phyloP scores from a whole-genome alignment of 1,140 invertebrate genomes.

The Solenopsis invicta region DNA sequence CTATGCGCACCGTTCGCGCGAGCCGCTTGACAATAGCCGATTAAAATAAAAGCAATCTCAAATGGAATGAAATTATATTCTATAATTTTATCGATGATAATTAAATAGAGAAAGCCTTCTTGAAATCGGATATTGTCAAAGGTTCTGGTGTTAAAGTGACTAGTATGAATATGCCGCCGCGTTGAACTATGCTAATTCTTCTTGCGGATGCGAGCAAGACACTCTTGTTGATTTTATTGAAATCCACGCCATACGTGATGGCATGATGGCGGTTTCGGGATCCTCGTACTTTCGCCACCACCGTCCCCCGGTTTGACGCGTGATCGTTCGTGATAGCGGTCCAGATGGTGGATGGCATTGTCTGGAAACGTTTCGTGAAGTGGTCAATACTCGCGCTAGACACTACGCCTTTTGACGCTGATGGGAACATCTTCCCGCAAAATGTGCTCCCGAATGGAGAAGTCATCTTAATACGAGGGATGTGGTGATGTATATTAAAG shows the following conservation, averaged over 20 bases:
- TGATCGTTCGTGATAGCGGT: constrained; percentile 47
- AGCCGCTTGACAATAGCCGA: neutral
- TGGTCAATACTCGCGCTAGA: constrained; percentile 20
- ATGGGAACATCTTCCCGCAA: neutral
- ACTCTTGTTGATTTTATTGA: constrained; percentile 13
- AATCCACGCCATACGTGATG: neutral
- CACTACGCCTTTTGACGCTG: constrained; percentile 28
- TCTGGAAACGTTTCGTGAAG: constrained; percentile 45
- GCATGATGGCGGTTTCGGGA: neutral
- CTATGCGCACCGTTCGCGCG: constrained; percentile 10
- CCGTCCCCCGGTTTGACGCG: constrained; percentile 17
- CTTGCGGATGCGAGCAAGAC: neutral
- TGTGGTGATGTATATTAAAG: constrained; percentile 45
- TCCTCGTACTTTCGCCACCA: constrained; percentile 29
- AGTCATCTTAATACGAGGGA: constrained; percentile 30
- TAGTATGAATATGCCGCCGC: neutral
- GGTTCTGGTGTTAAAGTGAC: neutral
- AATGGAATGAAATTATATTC: neutral
- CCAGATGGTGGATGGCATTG: constrained; percentile 60
- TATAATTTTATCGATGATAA: neutral
- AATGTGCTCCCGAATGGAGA: constrained; percentile 42
- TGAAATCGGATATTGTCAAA: neutral
- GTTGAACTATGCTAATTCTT: constrained; percentile 11
- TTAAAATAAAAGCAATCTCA: neutral
- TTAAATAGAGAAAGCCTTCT: neutral